A percentile compares a stretch with the other conserved stretches of the same genome.
These are phyloP conservation scores for Gibbula magus DNA, from an alignment of 2,888 invertebrate species.

Conservation along the genomic window DNA sequence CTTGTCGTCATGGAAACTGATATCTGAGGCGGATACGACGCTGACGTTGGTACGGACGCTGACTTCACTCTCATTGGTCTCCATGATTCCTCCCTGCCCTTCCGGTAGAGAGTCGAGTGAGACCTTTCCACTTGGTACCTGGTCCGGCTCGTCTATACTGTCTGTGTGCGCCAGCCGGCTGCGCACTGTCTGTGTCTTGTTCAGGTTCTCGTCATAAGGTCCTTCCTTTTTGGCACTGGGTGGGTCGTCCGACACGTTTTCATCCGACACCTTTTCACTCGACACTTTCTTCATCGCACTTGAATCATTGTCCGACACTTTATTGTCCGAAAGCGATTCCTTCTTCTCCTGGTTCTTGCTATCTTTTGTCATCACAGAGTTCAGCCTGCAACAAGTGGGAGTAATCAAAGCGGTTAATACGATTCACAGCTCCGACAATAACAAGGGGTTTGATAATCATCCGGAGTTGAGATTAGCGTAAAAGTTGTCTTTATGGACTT, in stretches of 20 bases:
- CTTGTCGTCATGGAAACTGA: slow-evolving; percentile 16
- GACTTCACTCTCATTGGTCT: slow-evolving; percentile 12
- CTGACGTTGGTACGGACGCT: slow-evolving; percentile 24
- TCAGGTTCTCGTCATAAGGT: no score
- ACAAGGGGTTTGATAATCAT: no score
- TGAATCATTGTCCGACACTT: no score
- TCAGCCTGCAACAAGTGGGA: no score
- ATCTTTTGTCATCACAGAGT: no score
- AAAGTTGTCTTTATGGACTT: no score
- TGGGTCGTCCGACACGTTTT: background rate
- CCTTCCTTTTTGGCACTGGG: background rate
- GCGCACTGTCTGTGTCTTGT: no score
- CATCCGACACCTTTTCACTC: background rate
- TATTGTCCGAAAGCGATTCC: no score
- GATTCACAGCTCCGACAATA: no score
- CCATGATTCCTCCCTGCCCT: background rate
- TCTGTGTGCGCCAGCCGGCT: background rate
- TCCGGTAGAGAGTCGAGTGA: background rate
- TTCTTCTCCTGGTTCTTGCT: no score
- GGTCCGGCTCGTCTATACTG: background rate
- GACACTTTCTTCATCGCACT: background rate
- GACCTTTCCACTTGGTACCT: background rate
- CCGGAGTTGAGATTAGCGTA: no score
- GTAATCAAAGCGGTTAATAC: no score
- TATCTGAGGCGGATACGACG: slow-evolving; percentile 29